Base-by-base conservation (phyloP, 2,113 vertebrate species). In the Lamprotornis superbus region DNA sequence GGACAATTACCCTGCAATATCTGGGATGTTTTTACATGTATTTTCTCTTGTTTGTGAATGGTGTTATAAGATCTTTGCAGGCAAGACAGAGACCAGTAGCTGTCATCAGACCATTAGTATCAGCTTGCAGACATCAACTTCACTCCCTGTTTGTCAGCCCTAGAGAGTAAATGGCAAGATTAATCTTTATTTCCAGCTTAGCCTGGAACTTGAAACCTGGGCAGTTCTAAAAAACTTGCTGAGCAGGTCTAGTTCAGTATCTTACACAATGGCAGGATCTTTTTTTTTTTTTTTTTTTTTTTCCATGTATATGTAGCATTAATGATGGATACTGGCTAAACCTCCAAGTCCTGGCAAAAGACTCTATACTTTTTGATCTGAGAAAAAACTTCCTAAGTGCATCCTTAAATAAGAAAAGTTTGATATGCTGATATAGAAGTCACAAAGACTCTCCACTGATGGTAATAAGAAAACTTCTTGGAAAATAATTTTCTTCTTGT, bases 31-130 rank as follows among this genome's bases (percentile, higher is more conserved):
- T 93, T 82, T 82, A 56, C n/a, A 57, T 10, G 0, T 76, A 27
- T 85, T 87, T 52, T 89, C 39, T 81, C 25, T 30, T 92, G 23
- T 73, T 85, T 0, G 5, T 95, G 91, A 95, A 88, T 90, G 87
- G 70, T 79, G 42, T 15, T 68, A 59, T 83, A 57, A 56, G 16
- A 42, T 71, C 44, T 93, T 90, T 79, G 52, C 31, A 89, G 37
- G 53, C 56, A 82, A 75, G 30, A 1, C 57, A 75, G 33, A 89
- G 89, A 74, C 55, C 79, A 63, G 47, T 75, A 92, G 86, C 94
- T 96, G 93, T 96, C 94, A 93, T 81, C 95, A 96, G 80, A 89
- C 94, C 56, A 56, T 97, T 96, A 97, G 94, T 95, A 75, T 96
- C 95, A 94, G 60, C 76, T 95, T 94, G 94, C 94, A 96, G 76